Evolutionary conservation across 2,113 vertebrate species (phyloP).

Genomic region (Hyaena hyaena): DNA sequence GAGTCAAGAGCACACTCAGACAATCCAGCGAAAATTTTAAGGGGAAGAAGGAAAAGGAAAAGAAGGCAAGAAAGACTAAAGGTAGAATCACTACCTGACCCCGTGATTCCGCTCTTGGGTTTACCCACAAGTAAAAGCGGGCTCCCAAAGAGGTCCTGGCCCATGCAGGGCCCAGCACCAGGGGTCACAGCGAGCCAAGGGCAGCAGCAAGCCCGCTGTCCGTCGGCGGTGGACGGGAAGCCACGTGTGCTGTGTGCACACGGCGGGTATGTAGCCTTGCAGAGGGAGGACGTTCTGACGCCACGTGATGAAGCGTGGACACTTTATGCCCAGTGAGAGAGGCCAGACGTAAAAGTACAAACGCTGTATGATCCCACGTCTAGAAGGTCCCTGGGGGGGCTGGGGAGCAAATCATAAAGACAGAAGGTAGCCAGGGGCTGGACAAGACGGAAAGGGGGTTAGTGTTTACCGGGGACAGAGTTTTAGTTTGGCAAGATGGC

Average conservation of each 20-base stretch:
- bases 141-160: background rate
- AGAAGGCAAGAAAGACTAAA: background rate
- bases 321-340: background rate
- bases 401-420: background rate
- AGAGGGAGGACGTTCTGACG: background rate
- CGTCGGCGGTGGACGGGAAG: background rate
- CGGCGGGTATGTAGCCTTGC: background rate
- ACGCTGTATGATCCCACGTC: accelerated
- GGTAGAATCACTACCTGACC: accelerated
- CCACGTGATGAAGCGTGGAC: accelerated
- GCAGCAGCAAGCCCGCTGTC: accelerated
- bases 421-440: background rate
- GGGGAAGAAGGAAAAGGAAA: background rate
- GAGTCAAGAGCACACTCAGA: background rate
- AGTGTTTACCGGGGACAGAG: background rate
- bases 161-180: no score
- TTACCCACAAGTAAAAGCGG: background rate
- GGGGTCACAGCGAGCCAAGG: no score
- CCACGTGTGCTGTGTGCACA: accelerated
- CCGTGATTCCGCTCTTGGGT: background rate
- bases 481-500: background rate
- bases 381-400: no score
- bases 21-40: background rate
- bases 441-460: no score
- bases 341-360: background rate